Evolutionary conservation across 2,797 vertebrate genomes (phyloP), one percentile per base, ranked within the genome.

Genomic region (Orestias chungarensis): DNA sequence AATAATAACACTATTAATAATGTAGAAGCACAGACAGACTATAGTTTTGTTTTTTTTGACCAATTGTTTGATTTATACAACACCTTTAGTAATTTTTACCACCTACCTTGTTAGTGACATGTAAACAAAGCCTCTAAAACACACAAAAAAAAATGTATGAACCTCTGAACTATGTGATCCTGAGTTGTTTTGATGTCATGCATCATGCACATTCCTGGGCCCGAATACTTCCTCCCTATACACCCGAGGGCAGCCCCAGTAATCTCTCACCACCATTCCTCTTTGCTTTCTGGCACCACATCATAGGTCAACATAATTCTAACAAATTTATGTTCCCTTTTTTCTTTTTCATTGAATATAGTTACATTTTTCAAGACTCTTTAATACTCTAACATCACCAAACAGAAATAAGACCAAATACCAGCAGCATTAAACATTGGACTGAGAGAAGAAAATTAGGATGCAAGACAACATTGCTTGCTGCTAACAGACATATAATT

Each of bases 1-100:
- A 47, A 47, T 47, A 47, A 47, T 74, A 57, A 20, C 35, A 18
- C 31, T 33, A 33, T 33, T 59, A 59, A 23, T 59, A 35, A 20
- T 57, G 54, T 17, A 57, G 0, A 18, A 7, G 35, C 0, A 23
- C 78, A 86, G 47, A 75, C 15, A 9, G 42, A 52, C 49, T 73
- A 68, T 33, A 15, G 12, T 61, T 6, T 31, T 54, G 52, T 78
- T 71, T 15, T 47, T 29, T 66, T 25, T 61, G 50, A 20, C n/a
- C 33, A 29, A 76, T 55, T 74, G 27, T 68, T 49, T 77, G 66
- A 75, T 66, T 76, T 68, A 17, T 50, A 57, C 40, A 83, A 81
- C 70, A 50, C 33, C 4, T 59, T 47, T 27, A 33, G 50, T 73
- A 50, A 74, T 75, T 68, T 80, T 7, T 78, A 61, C 70, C 49